phyloP scores from a whole-genome alignment of 2,888 invertebrate species.

The Drosophila differens region DNA sequence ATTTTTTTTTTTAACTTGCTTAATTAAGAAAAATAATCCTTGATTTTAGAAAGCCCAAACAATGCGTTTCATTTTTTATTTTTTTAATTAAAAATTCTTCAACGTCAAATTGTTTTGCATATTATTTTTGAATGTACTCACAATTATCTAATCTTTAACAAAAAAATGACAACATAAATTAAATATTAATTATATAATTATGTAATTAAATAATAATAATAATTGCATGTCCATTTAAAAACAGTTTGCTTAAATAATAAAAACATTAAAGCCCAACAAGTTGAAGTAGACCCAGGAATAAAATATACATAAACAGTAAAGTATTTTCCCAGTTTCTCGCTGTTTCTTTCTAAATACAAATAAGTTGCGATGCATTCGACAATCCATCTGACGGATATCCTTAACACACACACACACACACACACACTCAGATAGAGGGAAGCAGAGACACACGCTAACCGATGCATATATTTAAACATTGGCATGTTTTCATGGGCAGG shows the following conservation, averaged over 20 bases:
- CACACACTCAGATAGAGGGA: not conserved
- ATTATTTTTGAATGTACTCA: not conserved
- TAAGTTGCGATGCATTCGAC: slow-evolving; percentile 14
- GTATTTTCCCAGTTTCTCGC: not conserved
- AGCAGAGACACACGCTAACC: not conserved
- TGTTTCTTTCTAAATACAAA: not conserved
- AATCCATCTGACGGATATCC: slow-evolving; percentile 33
- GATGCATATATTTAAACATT: slow-evolving; percentile 42
- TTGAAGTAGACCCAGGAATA: not conserved
- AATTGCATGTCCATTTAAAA: not conserved
- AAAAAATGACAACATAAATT: no score
- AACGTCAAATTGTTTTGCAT: not conserved
- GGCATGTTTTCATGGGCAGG: slow-evolving; percentile 29
- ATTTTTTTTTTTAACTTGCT: not conserved
- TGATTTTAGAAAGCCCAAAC: rapidly evolving
- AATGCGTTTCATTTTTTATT: no score
- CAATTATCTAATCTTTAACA: not conserved
- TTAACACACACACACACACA: slow-evolving; percentile 2
- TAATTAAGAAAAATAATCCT: not conserved
- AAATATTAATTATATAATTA: no score
- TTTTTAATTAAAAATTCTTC: rapidly evolving
- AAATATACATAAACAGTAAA: not conserved
- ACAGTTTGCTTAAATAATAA: not conserved
- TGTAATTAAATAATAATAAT: not conserved
- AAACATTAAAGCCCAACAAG: not conserved